These are phyloP conservation scores for Bradypodion ventrale DNA, from an alignment of 2,797 vertebrate species.

Conservation along the genomic window DNA sequence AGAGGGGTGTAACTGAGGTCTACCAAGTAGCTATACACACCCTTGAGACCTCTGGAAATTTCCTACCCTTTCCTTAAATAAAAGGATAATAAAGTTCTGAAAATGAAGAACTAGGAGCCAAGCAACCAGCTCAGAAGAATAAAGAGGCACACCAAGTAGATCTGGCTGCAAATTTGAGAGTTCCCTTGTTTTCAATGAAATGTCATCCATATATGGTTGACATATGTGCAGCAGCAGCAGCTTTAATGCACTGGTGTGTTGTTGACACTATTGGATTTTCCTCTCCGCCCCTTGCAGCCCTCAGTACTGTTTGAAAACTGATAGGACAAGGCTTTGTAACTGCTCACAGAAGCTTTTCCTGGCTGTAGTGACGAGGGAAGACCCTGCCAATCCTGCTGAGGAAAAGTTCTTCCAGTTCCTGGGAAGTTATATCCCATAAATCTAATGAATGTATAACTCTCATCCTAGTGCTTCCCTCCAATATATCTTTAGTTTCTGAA, in stretches of 20 bases:
- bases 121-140: background rate
- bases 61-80: no score
- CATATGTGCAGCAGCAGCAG: no score
- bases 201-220: background rate
- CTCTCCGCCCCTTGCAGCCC: background rate
- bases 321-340: background rate
- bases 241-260: background rate
- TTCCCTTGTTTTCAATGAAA: background rate
- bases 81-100: slow-evolving; percentile 5
- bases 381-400: no score
- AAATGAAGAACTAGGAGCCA: background rate
- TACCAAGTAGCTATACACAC: no score
- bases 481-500: background rate
- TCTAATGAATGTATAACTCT: background rate
- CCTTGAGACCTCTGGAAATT: no score
- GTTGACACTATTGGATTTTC: no score
- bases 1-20: no score
- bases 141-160: background rate
- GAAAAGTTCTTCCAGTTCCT: no score
- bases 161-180: background rate
- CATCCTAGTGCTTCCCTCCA: background rate
- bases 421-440: background rate
- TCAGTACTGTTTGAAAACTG: background rate
- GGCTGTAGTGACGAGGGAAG: no score
- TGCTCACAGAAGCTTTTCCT: background rate